phyloP scores from a whole-genome alignment of 2,797 vertebrate genomes.

The Myripristis jacobus region DNA sequence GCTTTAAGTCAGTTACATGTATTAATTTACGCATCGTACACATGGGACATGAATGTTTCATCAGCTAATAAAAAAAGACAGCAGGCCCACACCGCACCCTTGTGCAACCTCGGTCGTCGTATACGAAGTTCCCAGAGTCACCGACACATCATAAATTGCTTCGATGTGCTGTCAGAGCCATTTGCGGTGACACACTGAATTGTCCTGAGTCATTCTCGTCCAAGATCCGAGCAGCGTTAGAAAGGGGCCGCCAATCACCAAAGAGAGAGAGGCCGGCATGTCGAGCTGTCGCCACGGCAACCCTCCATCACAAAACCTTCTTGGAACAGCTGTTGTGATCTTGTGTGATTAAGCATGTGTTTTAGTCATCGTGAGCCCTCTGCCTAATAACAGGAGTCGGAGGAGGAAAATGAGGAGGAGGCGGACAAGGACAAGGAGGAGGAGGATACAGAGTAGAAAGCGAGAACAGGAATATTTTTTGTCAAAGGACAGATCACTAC shows the following conservation, averaged over 20 bases:
- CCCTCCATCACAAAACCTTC: conserved; percentile 58
- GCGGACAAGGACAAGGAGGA: conserved; percentile 1
- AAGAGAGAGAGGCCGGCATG: conserved; percentile 34
- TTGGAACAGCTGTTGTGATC: conserved; percentile 76
- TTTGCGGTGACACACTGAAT: conserved; percentile 62
- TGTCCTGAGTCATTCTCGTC: conserved; percentile 74
- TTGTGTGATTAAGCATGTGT: conserved; percentile 76
- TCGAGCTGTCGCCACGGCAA: conserved; percentile 77
- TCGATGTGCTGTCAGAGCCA: conserved; percentile 57
- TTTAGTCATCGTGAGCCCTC: conserved; percentile 70
- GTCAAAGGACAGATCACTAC: conserved; percentile 37
- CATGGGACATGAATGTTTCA: neutral
- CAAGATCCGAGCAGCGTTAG: conserved; percentile 65
- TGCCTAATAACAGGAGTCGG: conserved; percentile 52
- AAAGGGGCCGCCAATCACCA: conserved; percentile 62
- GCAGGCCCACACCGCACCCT: neutral
- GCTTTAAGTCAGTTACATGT: neutral
- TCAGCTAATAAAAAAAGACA: conserved; percentile 2
- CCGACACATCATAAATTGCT: conserved; percentile 45
- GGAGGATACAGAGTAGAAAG: conserved; percentile 14
- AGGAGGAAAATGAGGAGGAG: conserved; percentile 11
- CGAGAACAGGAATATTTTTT: conserved; percentile 16
- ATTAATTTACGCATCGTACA: neutral
- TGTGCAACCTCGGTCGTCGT: conserved; percentile 9
- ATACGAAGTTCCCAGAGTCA: conserved; percentile 38